Evolutionary conservation across 2,888 invertebrate genomes (phyloP).

Genomic region (Chrysina gloriosa): DNA sequence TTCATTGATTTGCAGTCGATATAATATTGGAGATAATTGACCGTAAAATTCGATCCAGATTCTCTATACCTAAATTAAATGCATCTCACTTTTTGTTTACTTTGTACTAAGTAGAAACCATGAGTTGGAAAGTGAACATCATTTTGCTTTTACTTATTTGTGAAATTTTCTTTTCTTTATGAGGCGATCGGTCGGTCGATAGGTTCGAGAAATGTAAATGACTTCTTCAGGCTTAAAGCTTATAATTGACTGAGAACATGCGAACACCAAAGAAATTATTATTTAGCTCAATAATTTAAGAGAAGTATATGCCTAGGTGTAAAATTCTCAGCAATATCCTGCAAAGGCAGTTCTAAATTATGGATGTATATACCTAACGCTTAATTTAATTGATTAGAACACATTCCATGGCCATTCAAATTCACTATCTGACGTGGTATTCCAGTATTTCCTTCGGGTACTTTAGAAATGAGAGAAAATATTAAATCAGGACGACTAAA

Average conservation of each 20-base stretch:
- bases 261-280: not conserved
- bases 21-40: constrained; percentile 11
- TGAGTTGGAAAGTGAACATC: constrained; percentile 23
- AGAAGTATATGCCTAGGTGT: not conserved
- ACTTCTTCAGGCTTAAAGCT: constrained; percentile 1
- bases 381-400: not conserved
- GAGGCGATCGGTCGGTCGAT: constrained; percentile 3
- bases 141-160: constrained; percentile 33
- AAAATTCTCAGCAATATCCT: not conserved
- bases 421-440: not conserved
- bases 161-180: constrained; percentile 23
- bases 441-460: not conserved
- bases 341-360: not conserved
- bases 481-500: too few species aligned
- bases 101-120: constrained; percentile 5
- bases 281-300: not conserved
- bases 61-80: constrained; percentile 7
- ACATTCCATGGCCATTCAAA: not conserved
- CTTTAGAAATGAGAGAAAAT: not conserved
- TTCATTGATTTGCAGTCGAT: too few species aligned
- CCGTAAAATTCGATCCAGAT: constrained; percentile 37
- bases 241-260: constrained; percentile 20
- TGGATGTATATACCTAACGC: not conserved
- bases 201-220: constrained; percentile 10
- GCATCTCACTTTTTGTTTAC: constrained; percentile 16